Evolutionary conservation across 1,140 invertebrate genomes (phyloP), one percentile per base, ranked within the genome.

Genomic region (Ditylenchus dipsaci): DNA sequence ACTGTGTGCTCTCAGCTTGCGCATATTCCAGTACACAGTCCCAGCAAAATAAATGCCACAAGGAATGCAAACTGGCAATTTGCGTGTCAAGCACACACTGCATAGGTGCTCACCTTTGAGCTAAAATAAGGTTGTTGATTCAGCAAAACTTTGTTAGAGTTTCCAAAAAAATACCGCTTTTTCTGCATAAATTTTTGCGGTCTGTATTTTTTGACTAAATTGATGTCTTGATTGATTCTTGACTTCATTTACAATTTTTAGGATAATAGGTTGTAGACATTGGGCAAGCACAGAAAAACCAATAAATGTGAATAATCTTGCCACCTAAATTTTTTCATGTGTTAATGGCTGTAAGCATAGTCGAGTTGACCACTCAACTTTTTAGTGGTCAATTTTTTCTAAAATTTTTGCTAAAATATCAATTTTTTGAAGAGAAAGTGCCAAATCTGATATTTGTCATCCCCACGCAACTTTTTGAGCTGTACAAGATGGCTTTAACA

Each of bases 41-140:
- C 65, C 67, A 80, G 56, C 78, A 79, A 63, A 70, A 77, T 0
- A 70, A n/a, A 62, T 79, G 78, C 78, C 78, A 71, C 78, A 79
- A 29, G 79, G 79, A 17, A 69, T 68, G 23, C 73, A 63, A 0
- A 79, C 74, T 26, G 78, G 76, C 33, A 26, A 30, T 23, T 58
- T 30, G 53, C 27, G 45, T 57, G 23, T 26, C 17, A 58, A 57
- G 49, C 64, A 66, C n/a, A 66, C 53, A 57, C 58, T 66, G 64
- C 63, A 64, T 23, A 58, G 15, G 43, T 30, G 53, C 17, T 8
- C n/a, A 23, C 45, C 33, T 9, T 17, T 49, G 43, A 38, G 27
- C 19, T 53, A n/a, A 26, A 1, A 17, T 38, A 38, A 38, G 33
- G 3, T 38, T 11, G 11, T 38, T 11, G 3, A 38, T 38, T 38